These are phyloP conservation scores for Drosophila prostipennis DNA, from an alignment of 2,888 invertebrate species.

Conservation along the genomic window DNA sequence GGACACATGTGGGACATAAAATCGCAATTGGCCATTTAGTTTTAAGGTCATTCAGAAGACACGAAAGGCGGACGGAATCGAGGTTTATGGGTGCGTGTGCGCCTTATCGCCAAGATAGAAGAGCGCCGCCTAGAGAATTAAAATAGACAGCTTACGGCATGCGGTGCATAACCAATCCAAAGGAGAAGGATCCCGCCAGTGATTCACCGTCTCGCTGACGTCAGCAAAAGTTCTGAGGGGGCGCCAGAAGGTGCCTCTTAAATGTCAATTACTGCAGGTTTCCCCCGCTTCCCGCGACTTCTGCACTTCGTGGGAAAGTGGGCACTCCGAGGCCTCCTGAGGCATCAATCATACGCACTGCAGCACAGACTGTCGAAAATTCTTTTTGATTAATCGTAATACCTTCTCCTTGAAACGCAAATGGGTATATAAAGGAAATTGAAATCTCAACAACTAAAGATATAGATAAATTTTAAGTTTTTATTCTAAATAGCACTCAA, in stretches of 20 bases:
- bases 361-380: constrained; percentile 9
- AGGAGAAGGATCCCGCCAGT: constrained; percentile 27
- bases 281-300: constrained; percentile 9
- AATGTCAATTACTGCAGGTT: constrained; percentile 64
- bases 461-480: too few relatives aligned
- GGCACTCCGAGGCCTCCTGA: constrained; percentile 6
- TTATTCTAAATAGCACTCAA: too few relatives aligned
- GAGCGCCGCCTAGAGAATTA: constrained; percentile 62
- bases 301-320: constrained; percentile 61
- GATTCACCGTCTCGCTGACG: constrained; percentile 59
- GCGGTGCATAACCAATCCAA: constrained; percentile 60
- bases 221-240: constrained; percentile 37
- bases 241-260: constrained; percentile 63
- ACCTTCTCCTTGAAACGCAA: neutral
- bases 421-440: too few relatives aligned
- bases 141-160: constrained; percentile 53
- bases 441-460: too few relatives aligned
- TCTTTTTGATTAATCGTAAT: constrained; percentile 27
- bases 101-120: constrained; percentile 65
- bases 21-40: constrained; percentile 59
- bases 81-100: constrained; percentile 80
- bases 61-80: constrained; percentile 42
- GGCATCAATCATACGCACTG: constrained; percentile 63
- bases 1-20: constrained; percentile 67
- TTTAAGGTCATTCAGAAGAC: constrained; percentile 68